Base-by-base conservation (phyloP, 2,797 vertebrate genomes). In the Spinibarbus caldwelli region DNA sequence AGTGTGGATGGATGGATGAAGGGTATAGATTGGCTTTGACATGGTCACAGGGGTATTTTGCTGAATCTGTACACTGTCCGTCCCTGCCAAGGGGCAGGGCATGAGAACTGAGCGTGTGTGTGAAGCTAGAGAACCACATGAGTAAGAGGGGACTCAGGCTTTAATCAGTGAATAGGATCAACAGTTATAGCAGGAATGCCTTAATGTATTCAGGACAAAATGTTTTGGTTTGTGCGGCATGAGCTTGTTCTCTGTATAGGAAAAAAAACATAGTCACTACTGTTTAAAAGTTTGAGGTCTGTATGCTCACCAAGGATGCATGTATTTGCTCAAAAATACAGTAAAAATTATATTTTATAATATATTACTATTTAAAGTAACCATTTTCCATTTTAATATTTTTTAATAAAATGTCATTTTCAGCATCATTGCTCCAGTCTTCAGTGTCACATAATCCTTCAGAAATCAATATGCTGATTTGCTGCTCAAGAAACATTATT, bases 51-150 rank as follows among this genome's bases (percentile, higher is more conserved):
- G 78, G 81, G 71, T 21, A 52, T 90, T 90, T 79, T 84, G 84
- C 88, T 91, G 86, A 91, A 73, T 87, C 59, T 85, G 85, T 85
- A 79, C 82, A 78, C 84, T 81, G 85, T 85, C 73, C 84, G 78
- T 86, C 71, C 70, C 76, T 85, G 85, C 85, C 89, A 72, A 84
- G 68, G 82, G 85, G 81, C 52, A 85, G 87, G 85, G 70, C 86
- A 86, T 72, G 64, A 86, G 62, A 76, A 57, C 23, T 85, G 80
- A 68, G 84, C 36, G 77, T 43, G 77, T 85, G 38, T 36, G 26
- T 21, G 72, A 10, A 52, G 11, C 21, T 80, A 9, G 54, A 83
- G 70, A 75, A 31, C 45, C 45, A 59, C 43, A 59, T 45, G 73
- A 80, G 59, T 64, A 43, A 54, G 34, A 57, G 59, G 47, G 45